Percentiles rank a stretch among this genome's conserved stretches.
Evolutionary conservation across 2,113 vertebrate genomes (phyloP).

Genomic region (Thunnus thynnus): DNA sequence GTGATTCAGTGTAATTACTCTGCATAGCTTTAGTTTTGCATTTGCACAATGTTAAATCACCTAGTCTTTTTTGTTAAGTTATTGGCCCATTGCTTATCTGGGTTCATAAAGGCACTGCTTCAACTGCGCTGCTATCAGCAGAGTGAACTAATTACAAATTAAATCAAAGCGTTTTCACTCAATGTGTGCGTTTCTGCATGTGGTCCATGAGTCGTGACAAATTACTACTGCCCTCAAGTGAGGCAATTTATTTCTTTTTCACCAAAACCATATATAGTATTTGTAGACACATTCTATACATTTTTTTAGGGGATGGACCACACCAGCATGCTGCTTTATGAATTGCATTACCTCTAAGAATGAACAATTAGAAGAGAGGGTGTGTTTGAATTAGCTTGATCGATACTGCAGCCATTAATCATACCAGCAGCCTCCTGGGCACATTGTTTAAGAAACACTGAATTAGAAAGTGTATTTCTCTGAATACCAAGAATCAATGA

Average conservation of each 20-base stretch:
- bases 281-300: background rate
- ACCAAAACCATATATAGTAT: background rate
- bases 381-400: slow-evolving; percentile 16
- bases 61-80: slow-evolving; percentile 36
- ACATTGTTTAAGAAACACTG: slow-evolving; percentile 19
- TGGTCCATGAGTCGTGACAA: slow-evolving; percentile 47
- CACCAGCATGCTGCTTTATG: background rate
- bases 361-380: background rate
- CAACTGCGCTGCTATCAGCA: slow-evolving; percentile 35
- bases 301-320: background rate
- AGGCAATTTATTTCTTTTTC: background rate
- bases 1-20: slow-evolving; percentile 50
- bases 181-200: slow-evolving; percentile 25
- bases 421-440: background rate
- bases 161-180: slow-evolving; percentile 49
- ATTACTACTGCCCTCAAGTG: slow-evolving; percentile 1
- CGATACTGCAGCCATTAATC: background rate
- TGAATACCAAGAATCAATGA: slow-evolving; percentile 17
- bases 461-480: background rate
- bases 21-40: slow-evolving; percentile 35
- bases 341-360: background rate
- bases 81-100: slow-evolving; percentile 51
- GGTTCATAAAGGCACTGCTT: slow-evolving; percentile 46
- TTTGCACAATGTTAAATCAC: slow-evolving; percentile 50
- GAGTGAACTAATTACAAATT: slow-evolving; percentile 54